Percentiles rank a stretch among this genome's conserved stretches.
These are phyloP conservation scores for Dasyprocta punctata DNA, from an alignment of 2,113 vertebrate genomes.

Conservation along the genomic window DNA sequence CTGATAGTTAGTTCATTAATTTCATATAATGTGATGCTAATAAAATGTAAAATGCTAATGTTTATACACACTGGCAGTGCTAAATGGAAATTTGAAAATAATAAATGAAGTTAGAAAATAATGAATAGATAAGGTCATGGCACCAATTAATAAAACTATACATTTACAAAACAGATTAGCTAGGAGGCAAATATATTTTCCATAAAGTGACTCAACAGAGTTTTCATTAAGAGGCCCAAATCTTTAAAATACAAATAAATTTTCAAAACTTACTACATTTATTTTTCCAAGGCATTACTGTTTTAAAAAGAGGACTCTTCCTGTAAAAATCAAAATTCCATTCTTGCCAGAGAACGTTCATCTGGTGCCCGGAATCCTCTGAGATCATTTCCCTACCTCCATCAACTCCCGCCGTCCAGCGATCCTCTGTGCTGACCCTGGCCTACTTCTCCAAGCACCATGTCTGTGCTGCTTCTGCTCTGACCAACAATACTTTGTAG, in stretches of 20 bases:
- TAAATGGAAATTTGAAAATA: conserved; percentile 23
- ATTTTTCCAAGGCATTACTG: neutral
- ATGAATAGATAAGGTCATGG: neutral
- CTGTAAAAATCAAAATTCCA: neutral
- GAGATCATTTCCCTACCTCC: neutral
- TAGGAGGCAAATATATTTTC: neutral
- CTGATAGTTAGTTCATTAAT: neutral
- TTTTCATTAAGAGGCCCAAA: neutral
- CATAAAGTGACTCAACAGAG: neutral
- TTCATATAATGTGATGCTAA: neutral
- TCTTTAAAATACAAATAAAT: conserved; percentile 5
- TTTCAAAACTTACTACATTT: neutral
- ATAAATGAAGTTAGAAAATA: neutral
- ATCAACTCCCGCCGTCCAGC: neutral
- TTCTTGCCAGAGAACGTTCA: neutral
- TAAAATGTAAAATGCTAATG: neutral
- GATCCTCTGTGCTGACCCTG: neutral
- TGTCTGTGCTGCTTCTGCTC: neutral
- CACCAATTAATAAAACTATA: conserved; percentile 12
- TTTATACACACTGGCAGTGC: neutral
- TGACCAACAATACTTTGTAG: neutral
- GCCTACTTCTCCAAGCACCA: neutral
- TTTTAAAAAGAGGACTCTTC: neutral
- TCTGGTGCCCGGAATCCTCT: neutral
- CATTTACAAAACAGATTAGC: conserved; percentile 27